Evolutionary conservation across 2,888 invertebrate species (phyloP), one percentile per base, ranked within the genome.

Genomic region (Trachelus iudaicus): DNA sequence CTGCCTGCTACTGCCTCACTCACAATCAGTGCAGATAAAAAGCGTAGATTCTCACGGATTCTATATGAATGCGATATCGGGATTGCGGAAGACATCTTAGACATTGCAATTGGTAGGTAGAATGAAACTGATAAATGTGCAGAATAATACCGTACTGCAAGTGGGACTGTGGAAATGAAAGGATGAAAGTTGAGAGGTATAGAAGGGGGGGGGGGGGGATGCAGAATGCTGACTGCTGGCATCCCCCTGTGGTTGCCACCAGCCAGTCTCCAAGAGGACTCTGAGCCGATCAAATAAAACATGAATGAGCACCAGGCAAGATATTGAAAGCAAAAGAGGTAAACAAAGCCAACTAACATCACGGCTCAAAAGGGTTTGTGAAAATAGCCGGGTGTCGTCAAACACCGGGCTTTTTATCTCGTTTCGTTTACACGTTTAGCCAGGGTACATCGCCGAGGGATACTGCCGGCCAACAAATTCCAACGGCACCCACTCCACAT

Each of bases 171-270:
- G 30, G 71, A 33, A 71, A 71, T 4, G 71, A n/a, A 13, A 23
- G 6, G 11, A 31, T 13, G 30, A 71, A 71, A 71, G 40, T 40
- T 15, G 40, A 6, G 74, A 40, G 77, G 75, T 78, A 74, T 69
- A 69, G 73, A 23, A 33, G 31, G 31, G 31, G 69, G 30, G 73
- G 9, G 15, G 31, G 31, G 31, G 69, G 30, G 74, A 83, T 81
- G 81, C 75, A 81, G 80, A 81, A 85, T 83, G 83, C 83, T 83
- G 83, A 84, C 79, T 84, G 73, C 74, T 79, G 77, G 76, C 76
- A 81, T 80, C 80, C 80, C 78, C 81, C 40, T 40, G 40, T 6
- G 15, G 40, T 15, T 40, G 40, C 40, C 71, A 69, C 77, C 76
- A 81, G 71, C 78, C 75, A 77, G 78, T 80, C 79, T 81, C 76